These are phyloP conservation scores for Pheosia gnoma DNA, from an alignment of 2,888 invertebrate genomes.

Conservation along the genomic window DNA sequence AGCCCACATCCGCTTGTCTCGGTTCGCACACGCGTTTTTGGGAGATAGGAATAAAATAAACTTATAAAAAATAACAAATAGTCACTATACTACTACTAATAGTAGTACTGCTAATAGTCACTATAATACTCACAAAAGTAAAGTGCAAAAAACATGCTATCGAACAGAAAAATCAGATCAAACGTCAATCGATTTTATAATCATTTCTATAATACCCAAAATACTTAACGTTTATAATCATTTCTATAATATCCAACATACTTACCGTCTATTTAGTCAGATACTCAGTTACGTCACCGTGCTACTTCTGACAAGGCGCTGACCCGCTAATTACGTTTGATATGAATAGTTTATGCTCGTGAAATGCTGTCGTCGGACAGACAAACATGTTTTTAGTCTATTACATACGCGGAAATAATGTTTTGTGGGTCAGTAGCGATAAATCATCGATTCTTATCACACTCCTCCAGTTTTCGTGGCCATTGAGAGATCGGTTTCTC, in stretches of 20 bases:
- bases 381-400: slow-evolving; percentile 46
- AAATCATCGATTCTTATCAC: slow-evolving; percentile 51
- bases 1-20: neutral
- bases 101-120: too few relatives aligned
- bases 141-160: neutral
- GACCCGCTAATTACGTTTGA: slow-evolving; percentile 73
- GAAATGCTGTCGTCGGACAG: slow-evolving; percentile 60
- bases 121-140: neutral
- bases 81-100: too few relatives aligned
- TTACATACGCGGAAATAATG: slow-evolving; percentile 59
- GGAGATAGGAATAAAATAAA: too few relatives aligned
- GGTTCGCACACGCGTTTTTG: neutral
- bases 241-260: neutral
- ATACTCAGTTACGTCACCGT: slow-evolving; percentile 61
- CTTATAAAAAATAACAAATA: too few relatives aligned
- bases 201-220: neutral
- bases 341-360: slow-evolving; percentile 69
- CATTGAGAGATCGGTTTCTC: slow-evolving; percentile 58
- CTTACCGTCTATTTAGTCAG: neutral
- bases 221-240: neutral
- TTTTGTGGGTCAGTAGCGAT: slow-evolving; percentile 62
- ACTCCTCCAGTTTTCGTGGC: slow-evolving; percentile 44
- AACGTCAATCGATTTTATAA: neutral
- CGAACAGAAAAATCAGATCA: neutral
- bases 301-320: slow-evolving; percentile 65